phyloP scores from a whole-genome alignment of 2,113 vertebrate genomes.

The Ochotona princeps region DNA sequence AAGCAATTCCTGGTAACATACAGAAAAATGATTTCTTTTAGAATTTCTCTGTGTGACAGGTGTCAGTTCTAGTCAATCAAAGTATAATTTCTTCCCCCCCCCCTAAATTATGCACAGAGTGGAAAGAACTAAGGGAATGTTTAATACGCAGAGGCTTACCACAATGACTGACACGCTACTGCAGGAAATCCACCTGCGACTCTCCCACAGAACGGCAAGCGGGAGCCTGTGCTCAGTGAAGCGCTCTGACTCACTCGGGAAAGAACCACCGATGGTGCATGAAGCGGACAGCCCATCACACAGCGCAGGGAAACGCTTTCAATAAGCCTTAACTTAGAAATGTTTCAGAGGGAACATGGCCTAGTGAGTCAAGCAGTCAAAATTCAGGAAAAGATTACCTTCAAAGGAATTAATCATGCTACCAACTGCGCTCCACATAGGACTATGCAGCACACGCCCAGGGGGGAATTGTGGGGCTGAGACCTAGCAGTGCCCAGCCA shows the following conservation, averaged over 20 bases:
- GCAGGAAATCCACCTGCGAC: slow-evolving; percentile 40
- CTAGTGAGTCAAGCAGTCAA: slow-evolving; percentile 69
- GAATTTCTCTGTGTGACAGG: slow-evolving; percentile 64
- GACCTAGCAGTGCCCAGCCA: not conserved
- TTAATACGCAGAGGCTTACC: slow-evolving; percentile 62
- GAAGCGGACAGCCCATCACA: slow-evolving; percentile 54
- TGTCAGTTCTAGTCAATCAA: slow-evolving; percentile 75
- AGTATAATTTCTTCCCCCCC: slow-evolving; percentile 48
- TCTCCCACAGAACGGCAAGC: slow-evolving; percentile 61
- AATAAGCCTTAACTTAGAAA: slow-evolving; percentile 70
- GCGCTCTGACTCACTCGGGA: slow-evolving; percentile 58
- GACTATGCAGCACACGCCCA: slow-evolving; percentile 26
- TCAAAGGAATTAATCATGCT: slow-evolving; percentile 71
- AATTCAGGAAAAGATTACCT: slow-evolving; percentile 79
- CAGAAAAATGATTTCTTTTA: slow-evolving; percentile 63
- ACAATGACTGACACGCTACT: slow-evolving; percentile 63
- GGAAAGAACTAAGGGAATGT: slow-evolving; percentile 72
- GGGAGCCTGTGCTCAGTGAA: slow-evolving; percentile 1
- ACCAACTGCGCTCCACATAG: slow-evolving; percentile 39
- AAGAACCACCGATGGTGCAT: slow-evolving; percentile 65
- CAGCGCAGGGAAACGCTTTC: slow-evolving; percentile 56
- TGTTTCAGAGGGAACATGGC: slow-evolving; percentile 72
- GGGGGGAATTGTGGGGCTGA: not conserved
- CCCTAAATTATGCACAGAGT: slow-evolving; percentile 69
- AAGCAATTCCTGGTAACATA: slow-evolving; percentile 62